These are phyloP conservation scores for Drosophila siamana DNA, from an alignment of 2,888 invertebrate species.

Conservation along the genomic window DNA sequence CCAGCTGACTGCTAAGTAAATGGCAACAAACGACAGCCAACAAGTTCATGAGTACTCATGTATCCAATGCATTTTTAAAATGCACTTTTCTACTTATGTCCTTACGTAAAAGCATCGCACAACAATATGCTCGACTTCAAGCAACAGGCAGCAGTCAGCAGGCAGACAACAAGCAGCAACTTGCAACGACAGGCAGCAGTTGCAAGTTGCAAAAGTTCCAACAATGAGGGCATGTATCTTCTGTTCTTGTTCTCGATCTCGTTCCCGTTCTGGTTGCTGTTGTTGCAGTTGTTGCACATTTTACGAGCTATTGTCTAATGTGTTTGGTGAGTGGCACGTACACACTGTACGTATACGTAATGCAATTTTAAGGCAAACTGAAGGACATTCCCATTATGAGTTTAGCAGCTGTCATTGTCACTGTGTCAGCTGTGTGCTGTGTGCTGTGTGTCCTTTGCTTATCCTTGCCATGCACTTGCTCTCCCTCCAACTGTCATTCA, in stretches of 20 bases:
- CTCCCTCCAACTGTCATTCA: constrained; percentile 43
- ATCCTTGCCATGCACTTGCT: constrained; percentile 30
- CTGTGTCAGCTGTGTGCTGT: constrained; percentile 46
- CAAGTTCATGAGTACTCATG: constrained; percentile 63
- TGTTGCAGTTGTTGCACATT: constrained; percentile 48
- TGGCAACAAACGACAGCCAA: constrained; percentile 38
- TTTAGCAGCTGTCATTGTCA: constrained; percentile 50
- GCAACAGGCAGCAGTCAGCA: constrained; percentile 29
- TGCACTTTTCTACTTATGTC: constrained; percentile 70
- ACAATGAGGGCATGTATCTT: constrained; percentile 48
- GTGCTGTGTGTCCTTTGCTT: constrained; percentile 11
- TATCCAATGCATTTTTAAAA: constrained; percentile 74
- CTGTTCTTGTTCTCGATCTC: constrained; percentile 11
- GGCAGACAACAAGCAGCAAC: neutral
- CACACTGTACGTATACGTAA: constrained; percentile 53
- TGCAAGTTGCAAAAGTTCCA: constrained; percentile 21
- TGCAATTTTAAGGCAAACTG: constrained; percentile 59
- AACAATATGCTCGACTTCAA: constrained; percentile 43
- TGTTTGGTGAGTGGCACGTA: constrained; percentile 44
- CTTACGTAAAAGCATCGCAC: constrained; percentile 64
- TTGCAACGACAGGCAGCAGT: constrained; percentile 1
- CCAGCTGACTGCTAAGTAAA: constrained; percentile 30
- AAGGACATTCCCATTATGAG: constrained; percentile 53
- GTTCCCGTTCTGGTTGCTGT: neutral
- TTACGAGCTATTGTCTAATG: constrained; percentile 72